Conservation (phyloP, 2,113 vertebrate species). For the Hypomesus transpacificus region DNA sequence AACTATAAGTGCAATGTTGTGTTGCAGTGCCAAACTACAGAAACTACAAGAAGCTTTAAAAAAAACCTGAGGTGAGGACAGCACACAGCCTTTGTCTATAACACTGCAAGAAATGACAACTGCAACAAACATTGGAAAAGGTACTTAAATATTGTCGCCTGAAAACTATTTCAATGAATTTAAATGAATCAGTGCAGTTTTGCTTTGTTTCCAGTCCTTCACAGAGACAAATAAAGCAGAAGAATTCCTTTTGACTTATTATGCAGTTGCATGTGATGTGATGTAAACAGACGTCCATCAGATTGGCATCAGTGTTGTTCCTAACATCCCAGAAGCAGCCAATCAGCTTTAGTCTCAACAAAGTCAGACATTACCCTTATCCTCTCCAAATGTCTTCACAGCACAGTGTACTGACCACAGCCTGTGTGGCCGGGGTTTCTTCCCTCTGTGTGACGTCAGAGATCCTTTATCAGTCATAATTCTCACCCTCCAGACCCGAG, state of each 20-base stretch:
- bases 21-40: slow-evolving; percentile 9
- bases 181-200: too few species aligned
- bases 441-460: slow-evolving; percentile 63
- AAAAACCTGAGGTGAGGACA: too few species aligned
- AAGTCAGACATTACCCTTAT: slow-evolving; percentile 44
- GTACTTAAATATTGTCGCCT: too few species aligned
- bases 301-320: slow-evolving; percentile 63
- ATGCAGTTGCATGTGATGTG: slow-evolving; percentile 56
- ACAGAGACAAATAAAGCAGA: slow-evolving; percentile 8
- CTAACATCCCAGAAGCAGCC: slow-evolving; percentile 57
- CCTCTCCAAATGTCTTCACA: slow-evolving; percentile 36
- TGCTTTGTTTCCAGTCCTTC: too few species aligned
- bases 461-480: slow-evolving; percentile 65
- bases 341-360: slow-evolving; percentile 60
- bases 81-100: too few species aligned
- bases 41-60: not conserved
- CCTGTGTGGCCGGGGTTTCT: slow-evolving; percentile 60
- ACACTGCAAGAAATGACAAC: too few species aligned
- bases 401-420: slow-evolving; percentile 44
- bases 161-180: too few species aligned
- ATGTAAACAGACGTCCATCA: slow-evolving; percentile 49
- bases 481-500: slow-evolving; percentile 56
- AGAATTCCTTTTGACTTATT: slow-evolving; percentile 44
- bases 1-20: slow-evolving; percentile 12
- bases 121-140: too few species aligned